Percentiles rank a stretch among this genome's conserved stretches.
Conservation (phyloP, 1,140 invertebrate genomes). For the Drosophila littoralis region DNA sequence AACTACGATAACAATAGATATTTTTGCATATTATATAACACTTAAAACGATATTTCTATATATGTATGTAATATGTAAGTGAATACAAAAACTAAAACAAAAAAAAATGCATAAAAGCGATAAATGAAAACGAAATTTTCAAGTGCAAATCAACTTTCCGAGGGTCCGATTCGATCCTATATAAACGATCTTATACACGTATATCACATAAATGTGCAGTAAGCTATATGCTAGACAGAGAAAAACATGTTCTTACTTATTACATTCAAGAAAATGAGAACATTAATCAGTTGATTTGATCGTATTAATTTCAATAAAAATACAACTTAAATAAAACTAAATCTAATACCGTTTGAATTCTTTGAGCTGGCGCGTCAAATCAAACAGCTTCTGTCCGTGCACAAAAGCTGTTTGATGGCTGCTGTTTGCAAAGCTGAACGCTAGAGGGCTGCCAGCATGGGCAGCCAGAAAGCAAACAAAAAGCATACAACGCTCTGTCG, state of each 20-base stretch:
- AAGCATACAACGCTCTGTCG: slow-evolving; percentile 41
- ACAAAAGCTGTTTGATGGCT: slow-evolving; percentile 1
- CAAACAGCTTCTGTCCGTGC: slow-evolving; percentile 14
- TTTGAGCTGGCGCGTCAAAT: not conserved
- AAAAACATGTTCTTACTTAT: slow-evolving; percentile 58
- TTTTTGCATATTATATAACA: slow-evolving; percentile 81
- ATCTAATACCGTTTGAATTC: not conserved
- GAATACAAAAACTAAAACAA: slow-evolving; percentile 43
- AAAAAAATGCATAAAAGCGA: slow-evolving; percentile 39
- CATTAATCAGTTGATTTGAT: slow-evolving; percentile 65
- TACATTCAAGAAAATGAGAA: slow-evolving; percentile 47
- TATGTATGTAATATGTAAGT: slow-evolving; percentile 68
- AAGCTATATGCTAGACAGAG: slow-evolving; percentile 55
- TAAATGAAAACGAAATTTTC: slow-evolving; percentile 58
- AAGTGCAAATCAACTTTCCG: slow-evolving; percentile 62
- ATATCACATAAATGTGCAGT: slow-evolving; percentile 61
- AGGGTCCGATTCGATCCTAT: slow-evolving; percentile 27
- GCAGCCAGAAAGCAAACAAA: slow-evolving; percentile 30
- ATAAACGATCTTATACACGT: slow-evolving; percentile 53
- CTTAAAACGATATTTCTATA: slow-evolving; percentile 63
- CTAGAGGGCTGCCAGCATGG: slow-evolving; percentile 25
- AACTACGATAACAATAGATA: slow-evolving; percentile 75
- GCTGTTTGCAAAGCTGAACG: slow-evolving; percentile 30
- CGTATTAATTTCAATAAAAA: slow-evolving; percentile 78
- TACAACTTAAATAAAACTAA: slow-evolving; percentile 75